A percentile compares a stretch with the other conserved stretches of the same genome.
phyloP scores from a whole-genome alignment of 2,797 vertebrate species.

The Sarcophilus harrisii region DNA sequence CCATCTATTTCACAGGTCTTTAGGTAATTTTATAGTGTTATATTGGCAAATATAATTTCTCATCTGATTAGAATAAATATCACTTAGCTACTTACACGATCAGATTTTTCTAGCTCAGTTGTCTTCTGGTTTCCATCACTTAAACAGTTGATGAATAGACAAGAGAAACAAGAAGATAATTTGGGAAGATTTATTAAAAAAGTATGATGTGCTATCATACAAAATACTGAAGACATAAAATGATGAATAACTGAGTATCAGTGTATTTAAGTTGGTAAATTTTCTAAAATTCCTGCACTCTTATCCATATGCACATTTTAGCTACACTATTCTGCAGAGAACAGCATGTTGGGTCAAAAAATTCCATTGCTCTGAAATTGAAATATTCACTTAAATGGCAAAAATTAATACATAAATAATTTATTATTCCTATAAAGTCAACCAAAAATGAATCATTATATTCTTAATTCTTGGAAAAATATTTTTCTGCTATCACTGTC shows the following conservation, averaged over 20 bases:
- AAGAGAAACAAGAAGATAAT: background rate
- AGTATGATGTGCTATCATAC: background rate
- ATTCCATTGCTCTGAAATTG: constrained; percentile 42
- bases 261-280: background rate
- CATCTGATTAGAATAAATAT: background rate
- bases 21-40: constrained; percentile 37
- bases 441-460: constrained; percentile 36
- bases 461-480: constrained; percentile 7
- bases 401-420: constrained; percentile 24
- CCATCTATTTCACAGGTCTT: background rate
- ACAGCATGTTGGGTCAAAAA: constrained; percentile 36
- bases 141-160: constrained; percentile 14
- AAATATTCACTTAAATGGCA: constrained; percentile 33
- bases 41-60: constrained; percentile 26
- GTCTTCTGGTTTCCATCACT: constrained; percentile 27
- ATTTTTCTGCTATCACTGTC: background rate
- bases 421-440: constrained; percentile 24
- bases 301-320: constrained; percentile 23
- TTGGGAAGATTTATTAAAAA: background rate
- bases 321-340: background rate
- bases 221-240: constrained; percentile 48
- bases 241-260: constrained; percentile 20
- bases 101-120: constrained; percentile 16
- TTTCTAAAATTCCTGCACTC: constrained; percentile 30
- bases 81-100: background rate